Conservation (phyloP, 2,797 vertebrate genomes). For the Phylloscopus collybita region DNA sequence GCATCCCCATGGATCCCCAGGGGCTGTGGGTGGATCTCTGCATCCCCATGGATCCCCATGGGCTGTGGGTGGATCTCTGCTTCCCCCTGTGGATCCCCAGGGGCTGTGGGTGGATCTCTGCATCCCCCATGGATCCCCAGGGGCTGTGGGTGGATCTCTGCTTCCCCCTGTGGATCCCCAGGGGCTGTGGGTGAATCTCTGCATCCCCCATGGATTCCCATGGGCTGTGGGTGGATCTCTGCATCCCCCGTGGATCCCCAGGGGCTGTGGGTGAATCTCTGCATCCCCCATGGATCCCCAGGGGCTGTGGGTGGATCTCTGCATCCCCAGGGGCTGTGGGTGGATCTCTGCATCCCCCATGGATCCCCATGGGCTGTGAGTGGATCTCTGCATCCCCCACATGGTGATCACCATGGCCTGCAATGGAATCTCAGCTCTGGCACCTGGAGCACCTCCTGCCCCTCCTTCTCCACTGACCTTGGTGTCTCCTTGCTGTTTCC, state of each 20-base stretch:
- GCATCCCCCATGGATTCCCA: neutral
- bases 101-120: neutral
- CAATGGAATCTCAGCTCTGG: rapidly evolving
- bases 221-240: rapidly evolving
- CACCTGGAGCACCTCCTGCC: rapidly evolving
- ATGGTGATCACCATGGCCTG: rapidly evolving
- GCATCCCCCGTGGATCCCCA: neutral
- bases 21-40: neutral
- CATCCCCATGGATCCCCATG: neutral
- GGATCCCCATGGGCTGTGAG: neutral
- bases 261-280: too few relatives aligned
- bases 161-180: too few relatives aligned
- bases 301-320: neutral
- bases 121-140: too few relatives aligned
- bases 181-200: neutral
- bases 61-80: neutral
- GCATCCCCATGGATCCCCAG: neutral
- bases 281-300: too few relatives aligned
- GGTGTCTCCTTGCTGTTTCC: neutral
- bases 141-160: too few relatives aligned
- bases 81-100: neutral
- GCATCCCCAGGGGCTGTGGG: neutral
- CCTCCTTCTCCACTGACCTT: neutral
- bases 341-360: neutral
- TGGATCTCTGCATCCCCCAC: too few relatives aligned